Conservation (phyloP, 2,888 invertebrate species). For the Nemurella pictetii region DNA sequence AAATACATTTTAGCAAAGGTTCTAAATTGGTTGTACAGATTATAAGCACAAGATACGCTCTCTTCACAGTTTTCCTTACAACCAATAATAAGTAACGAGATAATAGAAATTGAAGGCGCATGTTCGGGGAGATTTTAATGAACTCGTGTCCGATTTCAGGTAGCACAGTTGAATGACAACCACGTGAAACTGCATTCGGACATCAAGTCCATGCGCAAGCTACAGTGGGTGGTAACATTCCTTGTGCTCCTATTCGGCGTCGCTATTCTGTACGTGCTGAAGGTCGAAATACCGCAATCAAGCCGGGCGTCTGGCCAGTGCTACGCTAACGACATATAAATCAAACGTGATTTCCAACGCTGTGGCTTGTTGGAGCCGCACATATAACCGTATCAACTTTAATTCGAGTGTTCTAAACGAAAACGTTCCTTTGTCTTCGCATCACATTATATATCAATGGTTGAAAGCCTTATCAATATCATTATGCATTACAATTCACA, state of each 20-base stretch:
- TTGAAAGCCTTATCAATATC: not conserved
- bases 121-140: conserved; percentile 44
- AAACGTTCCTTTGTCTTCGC: not conserved
- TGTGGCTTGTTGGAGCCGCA: not conserved
- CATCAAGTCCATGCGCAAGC: conserved; percentile 55
- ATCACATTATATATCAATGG: not conserved
- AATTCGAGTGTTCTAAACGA: not conserved
- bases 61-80: too few relatives aligned
- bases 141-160: conserved; percentile 49
- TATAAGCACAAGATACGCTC: too few relatives aligned
- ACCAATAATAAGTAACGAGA: too few relatives aligned
- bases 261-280: conserved; percentile 45
- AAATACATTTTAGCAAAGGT: too few relatives aligned
- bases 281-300: not conserved
- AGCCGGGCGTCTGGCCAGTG: not conserved
- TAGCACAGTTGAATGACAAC: conserved; percentile 53
- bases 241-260: conserved; percentile 54
- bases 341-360: not conserved
- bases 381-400: not conserved
- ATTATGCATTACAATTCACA: not conserved
- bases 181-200: conserved; percentile 56
- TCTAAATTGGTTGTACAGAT: too few relatives aligned
- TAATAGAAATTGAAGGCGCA: too few relatives aligned
- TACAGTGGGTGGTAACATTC: conserved; percentile 57
- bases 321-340: conserved; percentile 7